phyloP scores from a whole-genome alignment of 2,888 invertebrate species.

The Helicoverpa assulta region DNA sequence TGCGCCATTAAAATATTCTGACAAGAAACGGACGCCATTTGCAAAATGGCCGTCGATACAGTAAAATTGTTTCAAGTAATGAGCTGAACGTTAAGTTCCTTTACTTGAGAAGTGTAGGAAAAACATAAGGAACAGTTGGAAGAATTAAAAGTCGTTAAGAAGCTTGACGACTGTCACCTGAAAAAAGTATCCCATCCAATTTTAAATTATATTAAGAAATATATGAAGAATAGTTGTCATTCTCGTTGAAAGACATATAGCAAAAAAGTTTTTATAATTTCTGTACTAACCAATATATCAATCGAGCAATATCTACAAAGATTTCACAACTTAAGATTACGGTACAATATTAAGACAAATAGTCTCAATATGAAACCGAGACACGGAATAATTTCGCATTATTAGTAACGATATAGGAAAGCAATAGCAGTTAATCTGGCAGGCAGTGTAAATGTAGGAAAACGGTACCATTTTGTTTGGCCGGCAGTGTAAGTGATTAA shows the following conservation, averaged over 20 bases:
- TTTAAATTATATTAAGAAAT: too few relatives aligned
- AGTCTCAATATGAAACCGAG: slow-evolving; percentile 34
- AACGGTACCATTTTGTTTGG: slow-evolving; percentile 57
- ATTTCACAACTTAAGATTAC: slow-evolving; percentile 34
- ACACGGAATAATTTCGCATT: slow-evolving; percentile 53
- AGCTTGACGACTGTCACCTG: too few relatives aligned
- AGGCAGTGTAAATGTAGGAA: slow-evolving; percentile 53
- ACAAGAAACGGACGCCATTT: slow-evolving; percentile 50
- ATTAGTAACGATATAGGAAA: slow-evolving; percentile 55
- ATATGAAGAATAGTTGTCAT: too few relatives aligned
- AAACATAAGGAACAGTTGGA: background rate
- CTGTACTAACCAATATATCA: background rate
- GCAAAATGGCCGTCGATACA: slow-evolving; percentile 22
- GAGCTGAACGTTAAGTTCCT: slow-evolving; percentile 28
- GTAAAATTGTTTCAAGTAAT: slow-evolving; percentile 40
- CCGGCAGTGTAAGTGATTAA: slow-evolving; percentile 75
- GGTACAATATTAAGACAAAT: slow-evolving; percentile 32
- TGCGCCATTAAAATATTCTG: slow-evolving; percentile 36
- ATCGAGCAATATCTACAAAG: background rate
- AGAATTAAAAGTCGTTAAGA: too few relatives aligned
- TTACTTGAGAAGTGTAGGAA: slow-evolving; percentile 12
- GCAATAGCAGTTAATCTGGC: slow-evolving; percentile 57
- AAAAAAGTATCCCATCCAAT: too few relatives aligned
- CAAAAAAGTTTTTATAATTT: too few relatives aligned
- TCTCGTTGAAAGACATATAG: too few relatives aligned